Conservation (phyloP, 1,140 invertebrate genomes). For the Heterodera schachtii region DNA sequence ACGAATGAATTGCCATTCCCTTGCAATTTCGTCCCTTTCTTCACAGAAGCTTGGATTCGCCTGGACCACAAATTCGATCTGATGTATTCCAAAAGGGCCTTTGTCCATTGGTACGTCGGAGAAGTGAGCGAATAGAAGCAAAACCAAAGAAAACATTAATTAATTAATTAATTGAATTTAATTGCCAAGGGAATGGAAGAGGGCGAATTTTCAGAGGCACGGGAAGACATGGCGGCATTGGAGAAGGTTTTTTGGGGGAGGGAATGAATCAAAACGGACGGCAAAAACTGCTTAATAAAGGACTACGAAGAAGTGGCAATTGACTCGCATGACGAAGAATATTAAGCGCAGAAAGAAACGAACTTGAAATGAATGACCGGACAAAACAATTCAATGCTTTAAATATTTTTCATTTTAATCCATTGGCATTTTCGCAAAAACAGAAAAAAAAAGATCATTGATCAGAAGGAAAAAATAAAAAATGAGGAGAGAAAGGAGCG, state of each 20-base stretch:
- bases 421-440: too few relatives aligned
- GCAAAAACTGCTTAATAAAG: background rate
- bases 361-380: too few relatives aligned
- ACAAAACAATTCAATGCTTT: too few relatives aligned
- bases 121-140: constrained; percentile 6
- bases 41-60: constrained; percentile 67
- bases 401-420: too few relatives aligned
- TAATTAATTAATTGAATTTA: constrained; percentile 24
- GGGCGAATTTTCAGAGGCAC: constrained; percentile 77
- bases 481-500: too few relatives aligned
- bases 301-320: constrained; percentile 50
- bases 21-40: background rate
- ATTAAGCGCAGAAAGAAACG: constrained; percentile 11
- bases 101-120: constrained; percentile 75
- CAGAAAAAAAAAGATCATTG: too few relatives aligned
- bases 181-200: constrained; percentile 78
- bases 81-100: constrained; percentile 79
- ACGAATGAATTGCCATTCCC: too few relatives aligned
- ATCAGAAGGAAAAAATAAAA: too few relatives aligned
- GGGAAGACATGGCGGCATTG: constrained; percentile 74
- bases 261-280: background rate
- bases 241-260: constrained; percentile 37
- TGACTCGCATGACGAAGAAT: constrained; percentile 38
- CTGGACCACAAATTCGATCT: constrained; percentile 72
- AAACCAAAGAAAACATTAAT: background rate